Base-by-base conservation (phyloP, 2,797 vertebrate species). In the Champsocephalus esox region DNA sequence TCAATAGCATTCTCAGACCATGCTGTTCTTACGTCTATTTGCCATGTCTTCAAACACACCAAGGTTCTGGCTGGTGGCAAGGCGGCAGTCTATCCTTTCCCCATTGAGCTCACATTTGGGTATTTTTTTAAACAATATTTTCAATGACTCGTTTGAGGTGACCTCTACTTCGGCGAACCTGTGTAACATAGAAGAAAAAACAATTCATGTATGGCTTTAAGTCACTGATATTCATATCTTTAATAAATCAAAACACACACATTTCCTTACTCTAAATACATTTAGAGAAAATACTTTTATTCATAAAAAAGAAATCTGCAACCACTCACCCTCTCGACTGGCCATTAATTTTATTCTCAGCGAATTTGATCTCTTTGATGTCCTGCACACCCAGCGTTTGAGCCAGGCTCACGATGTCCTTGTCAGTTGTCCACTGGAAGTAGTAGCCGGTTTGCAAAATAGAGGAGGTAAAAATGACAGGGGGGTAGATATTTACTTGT, bases 161-260 rank as follows among this genome's bases (percentile, higher is more conserved):
- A 99, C 96, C 71, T 96, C 94, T 81, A 99, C 92, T 90, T 99
- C 96, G n/a, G 97, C 98, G 3, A 95, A 99, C 65, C 97, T 99
- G 91, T n/a, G 66, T 66, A 51, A 45, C 2, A 81, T 28, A 85
- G 12, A 5, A 59, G 28, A 72, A 82, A 32, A 68, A 24, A 68
- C 4, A 64, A 73, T 10, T 68, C 14, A 60, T 10, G 5, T 12
- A 60, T 43, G 5, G 4, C 3, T 16, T 9, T 0, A 55, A 48
- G 8, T 44, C 21, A 62, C 11, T 48, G 17, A 62, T 21, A 66
- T 21, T 13, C 0, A 69, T 28, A 59, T 54, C 4, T 38, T 24
- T 5, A 17, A 63, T 12, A 21, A n/a, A 21, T 46, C 1, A 3
- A 56, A 70, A 46, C 5, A 62, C 41, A 62, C 41, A 51, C 12